Percentiles rank a stretch among this genome's conserved stretches.
Conservation (phyloP, 2,888 invertebrate species). For the Poecilobothrus nobilitatus region DNA sequence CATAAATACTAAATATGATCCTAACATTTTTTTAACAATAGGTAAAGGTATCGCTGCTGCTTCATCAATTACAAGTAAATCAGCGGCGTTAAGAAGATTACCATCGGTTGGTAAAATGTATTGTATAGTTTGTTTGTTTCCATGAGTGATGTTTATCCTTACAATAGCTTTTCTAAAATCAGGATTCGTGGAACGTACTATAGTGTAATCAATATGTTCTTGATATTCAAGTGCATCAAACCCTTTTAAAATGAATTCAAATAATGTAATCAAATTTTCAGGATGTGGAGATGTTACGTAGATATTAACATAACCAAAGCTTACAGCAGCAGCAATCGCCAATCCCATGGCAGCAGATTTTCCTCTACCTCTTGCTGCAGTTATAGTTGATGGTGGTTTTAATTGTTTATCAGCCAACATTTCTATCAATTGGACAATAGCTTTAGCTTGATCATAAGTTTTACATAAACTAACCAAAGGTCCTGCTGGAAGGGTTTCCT, state of each 20-base stretch:
- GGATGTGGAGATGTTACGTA: constrained; percentile 98
- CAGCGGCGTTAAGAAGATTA: constrained; percentile 82
- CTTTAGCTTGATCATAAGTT: constrained; percentile 90
- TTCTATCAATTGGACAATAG: constrained; percentile 86
- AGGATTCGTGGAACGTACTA: constrained; percentile 89
- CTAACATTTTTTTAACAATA: constrained; percentile 78
- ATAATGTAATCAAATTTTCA: constrained; percentile 94
- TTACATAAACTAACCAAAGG: constrained; percentile 79
- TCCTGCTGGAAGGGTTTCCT: constrained; percentile 88
- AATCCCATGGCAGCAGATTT: constrained; percentile 96
- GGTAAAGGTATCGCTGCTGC: constrained; percentile 97
- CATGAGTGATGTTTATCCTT: constrained; percentile 80
- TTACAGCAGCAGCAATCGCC: constrained; percentile 77
- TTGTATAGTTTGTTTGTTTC: constrained; percentile 91
- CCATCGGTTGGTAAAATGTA: constrained; percentile 93
- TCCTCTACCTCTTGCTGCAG: constrained; percentile 93
- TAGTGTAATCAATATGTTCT: constrained; percentile 91
- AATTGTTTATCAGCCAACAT: constrained; percentile 84
- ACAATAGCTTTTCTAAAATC: constrained; percentile 96
- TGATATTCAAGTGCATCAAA: constrained; percentile 89
- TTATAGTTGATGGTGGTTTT: constrained; percentile 83
- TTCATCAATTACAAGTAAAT: constrained; percentile 93
- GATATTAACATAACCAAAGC: constrained; percentile 74
- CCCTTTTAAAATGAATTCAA: constrained; percentile 93
- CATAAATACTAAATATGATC: constrained; percentile 87